phyloP scores from a whole-genome alignment of 2,888 invertebrate genomes.

The Hyles lineata region DNA sequence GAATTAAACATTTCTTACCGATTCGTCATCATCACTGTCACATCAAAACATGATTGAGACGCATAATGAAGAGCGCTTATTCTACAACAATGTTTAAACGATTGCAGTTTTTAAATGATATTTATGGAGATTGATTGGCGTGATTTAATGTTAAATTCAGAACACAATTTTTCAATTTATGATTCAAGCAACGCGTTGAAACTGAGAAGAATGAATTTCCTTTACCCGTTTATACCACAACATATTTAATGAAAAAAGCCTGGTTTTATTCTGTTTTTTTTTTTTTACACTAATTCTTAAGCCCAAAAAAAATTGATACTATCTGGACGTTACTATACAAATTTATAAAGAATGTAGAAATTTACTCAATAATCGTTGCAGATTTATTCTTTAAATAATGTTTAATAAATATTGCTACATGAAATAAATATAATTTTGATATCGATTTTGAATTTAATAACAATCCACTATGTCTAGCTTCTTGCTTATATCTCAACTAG shows the following conservation, averaged over 20 bases:
- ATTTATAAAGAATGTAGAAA: no score
- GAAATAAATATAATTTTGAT: no score
- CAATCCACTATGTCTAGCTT: not conserved
- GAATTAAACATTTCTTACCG: not conserved
- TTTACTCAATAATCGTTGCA: no score
- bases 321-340: no score
- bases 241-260: no score
- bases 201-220: not conserved
- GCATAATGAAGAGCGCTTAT: constrained; percentile 4
- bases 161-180: not conserved
- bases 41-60: constrained; percentile 10
- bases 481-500: not conserved
- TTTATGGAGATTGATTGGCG: not conserved
- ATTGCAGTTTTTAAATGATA: not conserved
- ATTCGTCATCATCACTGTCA: constrained; percentile 23
- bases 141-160: not conserved
- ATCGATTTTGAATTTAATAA: not conserved
- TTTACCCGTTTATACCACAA: not conserved
- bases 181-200: not conserved
- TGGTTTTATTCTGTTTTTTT: no score
- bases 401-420: no score
- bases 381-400: no score
- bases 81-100: constrained; percentile 1
- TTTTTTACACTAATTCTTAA: no score
- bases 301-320: no score